Evolutionary conservation across 2,888 invertebrate species (phyloP).

Genomic region (Hypercompe scribonia): DNA sequence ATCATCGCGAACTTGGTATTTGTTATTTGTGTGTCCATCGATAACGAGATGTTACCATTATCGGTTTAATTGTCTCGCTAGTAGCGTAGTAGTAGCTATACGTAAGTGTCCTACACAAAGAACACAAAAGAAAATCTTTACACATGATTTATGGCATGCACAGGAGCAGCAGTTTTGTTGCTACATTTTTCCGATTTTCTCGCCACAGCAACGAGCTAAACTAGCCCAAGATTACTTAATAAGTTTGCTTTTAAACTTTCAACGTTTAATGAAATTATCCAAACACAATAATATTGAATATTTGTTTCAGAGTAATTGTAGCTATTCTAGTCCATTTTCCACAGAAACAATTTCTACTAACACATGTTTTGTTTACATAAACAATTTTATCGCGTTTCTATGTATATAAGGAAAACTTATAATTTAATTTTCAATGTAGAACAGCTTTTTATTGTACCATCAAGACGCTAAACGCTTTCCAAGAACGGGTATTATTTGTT

Average conservation of each 20-base stretch:
- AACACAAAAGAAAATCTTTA: too few species aligned
- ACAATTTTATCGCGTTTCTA: slow-evolving; percentile 33
- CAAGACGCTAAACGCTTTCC: too few species aligned
- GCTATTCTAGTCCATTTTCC: slow-evolving; percentile 6
- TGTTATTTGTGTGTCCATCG: too few species aligned
- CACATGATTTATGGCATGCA: too few species aligned
- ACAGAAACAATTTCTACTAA: slow-evolving; percentile 39
- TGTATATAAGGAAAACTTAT: background rate
- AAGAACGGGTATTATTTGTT: too few species aligned
- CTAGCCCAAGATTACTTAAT: background rate
- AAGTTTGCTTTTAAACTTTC: background rate
- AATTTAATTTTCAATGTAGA: background rate
- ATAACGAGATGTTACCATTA: too few species aligned
- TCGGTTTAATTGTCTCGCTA: too few species aligned
- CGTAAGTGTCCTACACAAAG: too few species aligned
- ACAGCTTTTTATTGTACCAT: too few species aligned
- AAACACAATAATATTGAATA: slow-evolving; percentile 1
- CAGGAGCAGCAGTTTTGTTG: too few species aligned
- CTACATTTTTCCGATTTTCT: background rate
- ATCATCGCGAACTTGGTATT: too few species aligned
- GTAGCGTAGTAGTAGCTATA: too few species aligned
- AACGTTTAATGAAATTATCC: background rate
- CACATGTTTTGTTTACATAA: slow-evolving; percentile 37
- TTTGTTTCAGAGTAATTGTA: background rate
- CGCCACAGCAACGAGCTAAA: background rate